Evolutionary conservation across 2,113 vertebrate genomes (phyloP).

Genomic region (Peromyscus leucopus): DNA sequence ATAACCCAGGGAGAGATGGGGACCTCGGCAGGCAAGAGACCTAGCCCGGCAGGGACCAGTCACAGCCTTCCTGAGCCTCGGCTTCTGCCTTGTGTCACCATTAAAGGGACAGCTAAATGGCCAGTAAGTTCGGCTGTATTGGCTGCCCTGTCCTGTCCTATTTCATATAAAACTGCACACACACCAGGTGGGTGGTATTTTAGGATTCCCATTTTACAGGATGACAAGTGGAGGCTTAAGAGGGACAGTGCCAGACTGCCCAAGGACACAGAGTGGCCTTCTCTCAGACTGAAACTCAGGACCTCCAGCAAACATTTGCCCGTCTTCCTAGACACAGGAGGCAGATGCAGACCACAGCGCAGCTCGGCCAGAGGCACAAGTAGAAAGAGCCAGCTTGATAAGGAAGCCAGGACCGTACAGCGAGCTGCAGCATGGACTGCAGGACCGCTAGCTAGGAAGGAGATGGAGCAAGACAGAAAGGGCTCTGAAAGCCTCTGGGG

Average conservation of each 20-base stretch:
- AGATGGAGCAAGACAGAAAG: background rate
- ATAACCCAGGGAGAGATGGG: background rate
- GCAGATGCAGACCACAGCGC: background rate
- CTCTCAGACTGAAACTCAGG: background rate
- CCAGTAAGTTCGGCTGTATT: background rate
- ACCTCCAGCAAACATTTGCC: background rate
- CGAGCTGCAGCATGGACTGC: background rate
- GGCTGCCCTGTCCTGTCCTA: background rate
- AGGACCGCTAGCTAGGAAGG: no score
- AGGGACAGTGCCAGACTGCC: background rate
- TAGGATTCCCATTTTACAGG: background rate
- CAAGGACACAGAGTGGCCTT: background rate
- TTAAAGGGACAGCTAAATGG: background rate
- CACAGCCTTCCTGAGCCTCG: background rate
- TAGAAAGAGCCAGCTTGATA: background rate
- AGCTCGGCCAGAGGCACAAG: fast-evolving
- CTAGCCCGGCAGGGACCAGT: background rate
- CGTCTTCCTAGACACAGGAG: fast-evolving
- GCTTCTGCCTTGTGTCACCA: background rate
- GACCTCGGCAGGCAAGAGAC: background rate
- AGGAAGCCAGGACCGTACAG: fast-evolving
- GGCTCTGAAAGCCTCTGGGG: background rate
- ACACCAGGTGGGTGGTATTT: background rate
- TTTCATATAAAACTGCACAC: background rate
- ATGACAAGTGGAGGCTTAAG: background rate